phyloP scores from a whole-genome alignment of 2,888 invertebrate species.

The Rotaria socialis region DNA sequence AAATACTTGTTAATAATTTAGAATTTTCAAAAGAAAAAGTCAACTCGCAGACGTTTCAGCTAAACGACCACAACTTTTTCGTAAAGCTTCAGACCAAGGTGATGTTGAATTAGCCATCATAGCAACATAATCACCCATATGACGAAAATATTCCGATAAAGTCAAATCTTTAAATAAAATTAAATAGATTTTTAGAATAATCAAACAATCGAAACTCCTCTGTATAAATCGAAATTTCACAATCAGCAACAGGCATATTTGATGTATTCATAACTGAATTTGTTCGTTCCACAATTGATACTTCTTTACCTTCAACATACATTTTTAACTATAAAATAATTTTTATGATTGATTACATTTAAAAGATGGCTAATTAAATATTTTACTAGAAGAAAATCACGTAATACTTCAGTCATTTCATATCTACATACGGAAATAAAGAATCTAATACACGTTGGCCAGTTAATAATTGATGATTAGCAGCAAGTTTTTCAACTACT shows the following conservation, averaged over 20 bases:
- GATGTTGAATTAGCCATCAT: conserved; percentile 99
- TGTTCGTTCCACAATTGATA: conserved; percentile 99
- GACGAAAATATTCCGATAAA: conserved; percentile 92
- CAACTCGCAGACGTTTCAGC: conserved; percentile 93
- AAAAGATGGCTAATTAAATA: background rate
- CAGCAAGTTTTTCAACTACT: conserved; percentile 91
- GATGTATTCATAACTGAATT: conserved; percentile 98
- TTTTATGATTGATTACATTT: too few species aligned
- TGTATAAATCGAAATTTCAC: conserved; percentile 96
- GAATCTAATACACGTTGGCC: conserved; percentile 97
- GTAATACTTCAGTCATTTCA: conserved; percentile 97
- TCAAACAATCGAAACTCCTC: conserved; percentile 71
- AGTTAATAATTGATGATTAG: conserved; percentile 93
- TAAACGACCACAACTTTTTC: conserved; percentile 97
- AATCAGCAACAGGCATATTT: conserved; percentile 99
- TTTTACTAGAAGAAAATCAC: conserved; percentile 80
- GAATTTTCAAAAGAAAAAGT: background rate
- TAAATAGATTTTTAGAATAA: background rate
- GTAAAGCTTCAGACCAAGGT: conserved; percentile 98
- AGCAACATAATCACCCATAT: conserved; percentile 98
- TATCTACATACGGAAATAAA: conserved; percentile 91
- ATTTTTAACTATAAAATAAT: conserved; percentile 68
- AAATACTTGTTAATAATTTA: background rate
- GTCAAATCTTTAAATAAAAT: conserved; percentile 62
- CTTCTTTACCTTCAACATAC: conserved; percentile 84